Base-by-base conservation (phyloP, 2,797 vertebrate species). In the Chaunax sp. region DNA sequence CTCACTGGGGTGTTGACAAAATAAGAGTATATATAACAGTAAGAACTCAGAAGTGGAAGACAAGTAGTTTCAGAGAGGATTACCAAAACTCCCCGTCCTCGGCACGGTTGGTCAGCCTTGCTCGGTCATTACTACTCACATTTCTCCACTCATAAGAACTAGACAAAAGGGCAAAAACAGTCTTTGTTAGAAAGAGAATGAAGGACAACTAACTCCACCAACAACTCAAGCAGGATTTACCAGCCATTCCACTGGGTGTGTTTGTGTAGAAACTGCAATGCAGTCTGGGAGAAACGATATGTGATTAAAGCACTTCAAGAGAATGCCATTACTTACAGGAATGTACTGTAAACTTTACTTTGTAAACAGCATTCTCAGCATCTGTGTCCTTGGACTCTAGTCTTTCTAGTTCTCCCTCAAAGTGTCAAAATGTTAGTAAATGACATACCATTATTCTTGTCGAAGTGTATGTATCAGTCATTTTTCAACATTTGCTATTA, bases 71-170 rank as follows among this genome's bases (percentile, higher is more conserved):
- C 23, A 23, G 23, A 0, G 8, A 50, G 10, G 10, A 47, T 83
- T 82, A 93, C 90, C 91, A 93, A 78, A 93, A 93, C 69, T 93
- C 91, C 16, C 91, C 90, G 2, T 93, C 90, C 50, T 93, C 92
- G 28, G 35, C 45, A 1, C 44, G 61, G 7, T 86, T 78, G 20
- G 18, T 51, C 69, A 93, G 81, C 52, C 82, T 85, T 11, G 25
- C 22, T 2, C 77, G 74, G 51, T 87, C 91, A 2, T 79, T 70
- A 8, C 41, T 37, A 2, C 50, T 77, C 61, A 93, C 77, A 26
- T 64, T 60, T 63, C 68, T 65, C 91, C 91, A 92, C 63, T 91
- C 81, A 20, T 30, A 47, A 2, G 92, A 91, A 1, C 92, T 92
- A 50, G 2, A 68, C 63, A 22, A 59, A 64, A 49, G 25, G 45